These are phyloP conservation scores for Drosophila koepferae DNA, from an alignment of 2,888 invertebrate species.

Conservation along the genomic window DNA sequence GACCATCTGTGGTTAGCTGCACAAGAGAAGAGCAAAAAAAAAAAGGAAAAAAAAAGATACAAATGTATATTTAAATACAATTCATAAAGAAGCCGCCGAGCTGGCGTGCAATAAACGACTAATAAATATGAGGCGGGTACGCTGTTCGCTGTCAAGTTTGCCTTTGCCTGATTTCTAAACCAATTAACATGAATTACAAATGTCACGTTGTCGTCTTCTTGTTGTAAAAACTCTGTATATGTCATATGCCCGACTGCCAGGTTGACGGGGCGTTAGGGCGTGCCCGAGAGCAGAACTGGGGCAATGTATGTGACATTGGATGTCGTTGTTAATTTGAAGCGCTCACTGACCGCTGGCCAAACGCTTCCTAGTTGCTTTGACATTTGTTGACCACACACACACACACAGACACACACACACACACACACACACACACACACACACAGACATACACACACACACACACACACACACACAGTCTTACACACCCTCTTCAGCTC, in stretches of 20 bases:
- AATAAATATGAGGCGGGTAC: constrained; percentile 52
- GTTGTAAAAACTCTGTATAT: constrained; percentile 41
- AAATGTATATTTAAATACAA: constrained; percentile 47
- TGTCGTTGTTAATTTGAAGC: constrained; percentile 65
- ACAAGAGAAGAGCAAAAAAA: background rate
- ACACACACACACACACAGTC: constrained; percentile 19
- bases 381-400: constrained; percentile 60
- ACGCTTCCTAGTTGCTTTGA: constrained; percentile 71
- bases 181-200: constrained; percentile 70
- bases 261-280: constrained; percentile 11
- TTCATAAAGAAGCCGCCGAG: constrained; percentile 46
- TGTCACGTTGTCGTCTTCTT: constrained; percentile 50
- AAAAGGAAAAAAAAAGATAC: background rate
- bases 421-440: constrained; percentile 14
- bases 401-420: constrained; percentile 27
- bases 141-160: constrained; percentile 51
- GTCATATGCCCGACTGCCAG: constrained; percentile 28
- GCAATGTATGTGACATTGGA: constrained; percentile 55
- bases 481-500: constrained; percentile 12
- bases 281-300: constrained; percentile 28
- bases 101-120: constrained; percentile 33
- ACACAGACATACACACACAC: constrained; percentile 9
- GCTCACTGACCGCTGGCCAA: constrained; percentile 54
- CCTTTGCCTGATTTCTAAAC: constrained; percentile 52
- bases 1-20: constrained; percentile 26